Evolutionary conservation across 2,888 invertebrate genomes (phyloP).

Genomic region (Ametastegia equiseti): DNA sequence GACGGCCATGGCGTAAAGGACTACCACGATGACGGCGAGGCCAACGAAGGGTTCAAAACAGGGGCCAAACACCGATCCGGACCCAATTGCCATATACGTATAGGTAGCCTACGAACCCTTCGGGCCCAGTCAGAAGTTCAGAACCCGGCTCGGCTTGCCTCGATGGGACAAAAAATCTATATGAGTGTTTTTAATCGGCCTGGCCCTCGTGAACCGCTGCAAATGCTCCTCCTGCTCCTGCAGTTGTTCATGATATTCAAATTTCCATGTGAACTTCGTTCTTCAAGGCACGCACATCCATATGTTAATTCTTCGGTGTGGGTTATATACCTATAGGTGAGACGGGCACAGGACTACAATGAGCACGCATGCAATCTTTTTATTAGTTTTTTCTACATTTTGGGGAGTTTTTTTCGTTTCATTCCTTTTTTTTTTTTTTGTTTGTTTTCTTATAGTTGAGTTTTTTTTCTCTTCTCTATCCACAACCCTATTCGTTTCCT

Average conservation of each 20-base stretch:
- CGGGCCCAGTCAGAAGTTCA: neutral
- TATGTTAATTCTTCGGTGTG: neutral
- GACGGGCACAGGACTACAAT: neutral
- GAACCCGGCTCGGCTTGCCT: neutral
- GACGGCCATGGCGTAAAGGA: too few relatives aligned
- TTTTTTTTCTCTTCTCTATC: neutral
- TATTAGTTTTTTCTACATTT: constrained; percentile 12
- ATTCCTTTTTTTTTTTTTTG: too few relatives aligned
- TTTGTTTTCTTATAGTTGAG: too few relatives aligned
- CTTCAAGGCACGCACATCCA: neutral
- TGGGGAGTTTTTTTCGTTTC: too few relatives aligned
- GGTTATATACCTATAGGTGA: neutral
- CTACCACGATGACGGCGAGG: too few relatives aligned
- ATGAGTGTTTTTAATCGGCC: constrained; percentile 40
- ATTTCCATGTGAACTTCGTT: constrained; percentile 3
- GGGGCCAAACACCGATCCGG: neutral
- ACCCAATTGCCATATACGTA: too few relatives aligned
- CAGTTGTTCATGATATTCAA: constrained; percentile 45
- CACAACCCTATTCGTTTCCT: too few relatives aligned
- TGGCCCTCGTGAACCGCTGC: neutral
- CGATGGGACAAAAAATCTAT: constrained; percentile 45
- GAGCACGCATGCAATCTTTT: neutral
- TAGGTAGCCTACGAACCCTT: neutral
- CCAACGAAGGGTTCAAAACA: constrained; percentile 14
- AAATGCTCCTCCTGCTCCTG: neutral